Percentiles rank a stretch among this genome's conserved stretches.
These are phyloP conservation scores for Drosophila lacicola DNA, from an alignment of 2,888 invertebrate genomes.

Conservation along the genomic window DNA sequence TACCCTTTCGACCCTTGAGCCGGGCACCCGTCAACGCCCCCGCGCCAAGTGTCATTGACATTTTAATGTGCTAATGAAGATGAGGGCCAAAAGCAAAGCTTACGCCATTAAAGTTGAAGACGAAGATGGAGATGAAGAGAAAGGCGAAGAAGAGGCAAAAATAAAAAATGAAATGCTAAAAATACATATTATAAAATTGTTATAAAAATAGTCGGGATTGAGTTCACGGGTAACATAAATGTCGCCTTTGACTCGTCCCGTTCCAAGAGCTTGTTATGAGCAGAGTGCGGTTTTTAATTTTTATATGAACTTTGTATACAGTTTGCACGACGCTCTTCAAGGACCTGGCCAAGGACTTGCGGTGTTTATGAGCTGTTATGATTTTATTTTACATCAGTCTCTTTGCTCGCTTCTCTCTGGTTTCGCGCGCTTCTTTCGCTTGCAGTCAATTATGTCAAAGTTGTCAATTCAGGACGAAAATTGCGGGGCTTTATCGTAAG, in stretches of 20 bases:
- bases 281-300: conserved; percentile 54
- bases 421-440: conserved; percentile 17
- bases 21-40: conserved; percentile 33
- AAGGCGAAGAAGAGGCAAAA: background rate
- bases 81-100: conserved; percentile 61
- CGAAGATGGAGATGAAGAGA: conserved; percentile 3
- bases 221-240: conserved; percentile 19
- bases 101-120: conserved; percentile 1
- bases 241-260: conserved; percentile 43
- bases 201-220: conserved; percentile 64
- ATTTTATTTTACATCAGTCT: conserved; percentile 56
- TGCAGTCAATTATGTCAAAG: conserved; percentile 81
- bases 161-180: conserved; percentile 42
- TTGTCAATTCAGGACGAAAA: conserved; percentile 73
- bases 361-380: conserved; percentile 74
- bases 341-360: conserved; percentile 63
- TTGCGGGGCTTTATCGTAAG: conserved; percentile 59
- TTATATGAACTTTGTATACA: conserved; percentile 39
- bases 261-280: conserved; percentile 51
- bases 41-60: conserved; percentile 75
- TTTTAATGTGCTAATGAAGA: conserved; percentile 82
- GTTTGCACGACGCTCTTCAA: conserved; percentile 28
- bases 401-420: conserved; percentile 1
- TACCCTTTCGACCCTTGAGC: conserved; percentile 62
- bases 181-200: conserved; percentile 71